Conservation (phyloP, 2,888 invertebrate species). For the Aphidoletes aphidimyza region DNA sequence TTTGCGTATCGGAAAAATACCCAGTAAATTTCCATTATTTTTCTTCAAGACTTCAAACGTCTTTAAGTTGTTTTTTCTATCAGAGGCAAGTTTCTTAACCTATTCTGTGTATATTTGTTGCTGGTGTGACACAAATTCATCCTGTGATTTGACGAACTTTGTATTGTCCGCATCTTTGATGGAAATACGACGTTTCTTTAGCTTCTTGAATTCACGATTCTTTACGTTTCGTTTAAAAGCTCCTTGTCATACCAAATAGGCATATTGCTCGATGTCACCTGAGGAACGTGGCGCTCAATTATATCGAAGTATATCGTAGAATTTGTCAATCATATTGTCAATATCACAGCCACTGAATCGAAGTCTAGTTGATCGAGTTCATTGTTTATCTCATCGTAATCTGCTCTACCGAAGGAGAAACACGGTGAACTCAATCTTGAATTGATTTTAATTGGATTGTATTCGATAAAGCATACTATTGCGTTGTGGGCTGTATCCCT, state of each 20-base stretch:
- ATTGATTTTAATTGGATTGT: neutral
- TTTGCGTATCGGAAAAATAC: no score
- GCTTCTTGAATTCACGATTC: neutral
- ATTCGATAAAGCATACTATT: neutral
- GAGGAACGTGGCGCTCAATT: neutral
- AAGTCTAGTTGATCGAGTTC: neutral
- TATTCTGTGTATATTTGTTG: no score
- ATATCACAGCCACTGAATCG: neutral
- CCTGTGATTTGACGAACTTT: neutral
- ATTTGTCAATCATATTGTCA: neutral
- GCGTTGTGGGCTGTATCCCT: neutral
- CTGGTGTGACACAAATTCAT: neutral
- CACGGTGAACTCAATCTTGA: no score
- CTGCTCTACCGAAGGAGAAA: no score
- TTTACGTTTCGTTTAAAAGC: neutral
- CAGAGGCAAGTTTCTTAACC: neutral
- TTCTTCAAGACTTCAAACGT: no score
- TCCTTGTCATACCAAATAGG: neutral
- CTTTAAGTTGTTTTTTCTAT: neutral
- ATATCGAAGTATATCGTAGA: neutral
- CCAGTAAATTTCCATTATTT: no score
- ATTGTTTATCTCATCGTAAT: neutral
- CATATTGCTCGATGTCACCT: neutral
- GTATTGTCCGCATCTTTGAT: neutral
- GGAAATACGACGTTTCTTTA: neutral